Base-by-base conservation (phyloP, 2,888 invertebrate genomes). In the Zhengitettix transpicula region DNA sequence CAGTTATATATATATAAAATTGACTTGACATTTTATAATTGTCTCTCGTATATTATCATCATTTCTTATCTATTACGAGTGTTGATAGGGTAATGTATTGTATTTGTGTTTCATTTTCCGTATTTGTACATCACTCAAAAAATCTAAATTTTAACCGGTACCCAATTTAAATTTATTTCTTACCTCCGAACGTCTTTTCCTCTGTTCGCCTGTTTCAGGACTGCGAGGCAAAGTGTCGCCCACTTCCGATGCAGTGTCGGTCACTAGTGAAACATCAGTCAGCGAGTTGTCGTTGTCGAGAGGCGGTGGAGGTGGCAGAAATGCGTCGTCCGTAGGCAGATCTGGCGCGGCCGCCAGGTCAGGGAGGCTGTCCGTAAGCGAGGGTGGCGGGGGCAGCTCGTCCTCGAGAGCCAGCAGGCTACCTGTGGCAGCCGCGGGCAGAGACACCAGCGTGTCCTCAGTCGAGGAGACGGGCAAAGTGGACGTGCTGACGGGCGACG, bases 121-220 rank as follows among this genome's bases (percentile, higher is more conserved):
- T 28, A 28, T 28, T 28, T 28, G 3, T 28, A 28, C 28, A 28
- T 5, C 28, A 28, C 3, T 5, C 28, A 28, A 28, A 28, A 5
- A 28, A 5, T n/a, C n/a, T n/a, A n/a, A n/a, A 5, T 28, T 28
- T 28, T 28, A 28, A 28, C 7, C 28, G 7, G 7, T 5, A 28
- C 2, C 28, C 3, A 28, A 28, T 28, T 28, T 28, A 28, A 28
- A 28, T 5, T 5, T 28, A 28, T 28, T 28, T 28, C 28, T 28
- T 28, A 28, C 28, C 28, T 28, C 28, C 28, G 28, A 28, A 2
- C 28, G 28, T 28, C 28, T 28, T 16, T 57, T 41, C 28, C 28
- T 28, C n/a, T 58, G 53, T 51, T 62, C 62, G 11, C 58, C 61
- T 1, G 61, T 59, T 14, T 61, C 59, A 12, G 58, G 60, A 17